phyloP scores from a whole-genome alignment of 2,113 vertebrate species.

The Nesoenas mayeri region DNA sequence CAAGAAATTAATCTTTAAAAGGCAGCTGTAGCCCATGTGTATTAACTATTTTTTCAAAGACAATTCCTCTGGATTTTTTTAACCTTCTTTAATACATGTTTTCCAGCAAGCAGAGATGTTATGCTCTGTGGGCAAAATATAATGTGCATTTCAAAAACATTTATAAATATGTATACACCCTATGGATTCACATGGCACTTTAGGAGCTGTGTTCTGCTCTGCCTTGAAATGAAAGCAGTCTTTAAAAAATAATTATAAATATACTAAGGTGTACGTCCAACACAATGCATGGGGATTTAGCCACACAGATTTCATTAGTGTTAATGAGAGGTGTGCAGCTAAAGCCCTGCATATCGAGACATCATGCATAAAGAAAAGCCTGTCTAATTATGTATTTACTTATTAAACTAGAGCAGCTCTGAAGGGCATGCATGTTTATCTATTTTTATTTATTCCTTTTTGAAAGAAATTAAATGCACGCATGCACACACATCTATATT shows the following conservation, averaged over 20 bases:
- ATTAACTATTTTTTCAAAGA: conserved; percentile 62
- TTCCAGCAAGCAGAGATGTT: conserved; percentile 48
- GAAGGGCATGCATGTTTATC: conserved; percentile 21
- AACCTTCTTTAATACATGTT: conserved; percentile 47
- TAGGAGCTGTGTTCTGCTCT: conserved; percentile 10
- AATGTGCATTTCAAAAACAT: conserved; percentile 59
- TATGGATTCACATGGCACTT: background rate
- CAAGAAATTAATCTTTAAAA: conserved; percentile 69
- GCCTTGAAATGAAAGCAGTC: conserved; percentile 17
- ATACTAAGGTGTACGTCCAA: conserved; percentile 14
- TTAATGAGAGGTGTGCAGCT: conserved; percentile 52
- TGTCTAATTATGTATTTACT: conserved; percentile 49
- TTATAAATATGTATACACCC: conserved; percentile 69
- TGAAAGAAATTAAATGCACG: background rate
- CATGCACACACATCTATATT: accelerated
- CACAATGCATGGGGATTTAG: conserved; percentile 47
- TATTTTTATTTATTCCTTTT: conserved; percentile 23
- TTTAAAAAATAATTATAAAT: conserved; percentile 65
- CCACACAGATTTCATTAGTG: conserved; percentile 50
- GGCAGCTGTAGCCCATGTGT: conserved; percentile 65
- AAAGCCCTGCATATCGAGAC: conserved; percentile 24
- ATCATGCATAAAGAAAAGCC: conserved; percentile 45
- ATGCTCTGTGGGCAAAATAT: conserved; percentile 51
- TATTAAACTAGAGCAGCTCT: conserved; percentile 42
- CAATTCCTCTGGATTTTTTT: conserved; percentile 59